These are phyloP conservation scores for Cerastis leucographa DNA, from an alignment of 2,888 invertebrate genomes.

Conservation along the genomic window DNA sequence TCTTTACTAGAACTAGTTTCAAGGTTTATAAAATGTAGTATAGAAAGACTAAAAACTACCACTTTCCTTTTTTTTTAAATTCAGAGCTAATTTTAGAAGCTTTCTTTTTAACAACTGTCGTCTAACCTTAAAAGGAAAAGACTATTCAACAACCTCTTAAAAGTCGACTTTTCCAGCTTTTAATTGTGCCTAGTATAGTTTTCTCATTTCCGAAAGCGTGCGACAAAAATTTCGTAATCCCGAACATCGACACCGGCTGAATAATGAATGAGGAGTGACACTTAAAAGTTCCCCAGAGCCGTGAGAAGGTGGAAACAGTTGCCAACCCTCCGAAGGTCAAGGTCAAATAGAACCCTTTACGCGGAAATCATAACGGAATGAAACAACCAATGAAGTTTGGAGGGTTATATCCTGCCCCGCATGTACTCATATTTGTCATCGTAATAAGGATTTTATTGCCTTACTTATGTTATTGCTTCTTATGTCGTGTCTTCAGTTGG, in stretches of 20 bases:
- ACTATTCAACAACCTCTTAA: not conserved
- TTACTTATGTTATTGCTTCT: conserved; percentile 60
- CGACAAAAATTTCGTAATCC: conserved; percentile 40
- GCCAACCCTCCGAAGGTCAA: conserved; percentile 49
- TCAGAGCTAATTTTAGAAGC: not conserved
- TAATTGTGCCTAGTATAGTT: conserved; percentile 14
- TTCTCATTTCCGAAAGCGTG: conserved; percentile 26
- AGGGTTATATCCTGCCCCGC: conserved; percentile 45
- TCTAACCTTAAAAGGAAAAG: not conserved
- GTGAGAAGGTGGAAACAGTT: conserved; percentile 65
- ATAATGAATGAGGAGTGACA: conserved; percentile 71
- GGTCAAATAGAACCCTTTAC: conserved; percentile 33
- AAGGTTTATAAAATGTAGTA: not conserved
- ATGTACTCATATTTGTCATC: conserved; percentile 61
- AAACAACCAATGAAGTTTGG: conserved; percentile 57
- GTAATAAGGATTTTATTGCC: conserved; percentile 64
- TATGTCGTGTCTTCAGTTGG: conserved; percentile 49
- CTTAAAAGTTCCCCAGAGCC: conserved; percentile 66
- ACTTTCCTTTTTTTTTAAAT: not conserved
- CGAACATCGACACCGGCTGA: conserved; percentile 59
- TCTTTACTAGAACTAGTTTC: not conserved
- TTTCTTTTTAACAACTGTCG: not conserved
- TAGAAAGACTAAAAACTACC: not conserved
- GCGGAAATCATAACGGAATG: conserved; percentile 57
- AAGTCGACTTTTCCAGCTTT: not conserved